Conservation (phyloP, 1,140 invertebrate genomes). For the Drosophila mayri region DNA sequence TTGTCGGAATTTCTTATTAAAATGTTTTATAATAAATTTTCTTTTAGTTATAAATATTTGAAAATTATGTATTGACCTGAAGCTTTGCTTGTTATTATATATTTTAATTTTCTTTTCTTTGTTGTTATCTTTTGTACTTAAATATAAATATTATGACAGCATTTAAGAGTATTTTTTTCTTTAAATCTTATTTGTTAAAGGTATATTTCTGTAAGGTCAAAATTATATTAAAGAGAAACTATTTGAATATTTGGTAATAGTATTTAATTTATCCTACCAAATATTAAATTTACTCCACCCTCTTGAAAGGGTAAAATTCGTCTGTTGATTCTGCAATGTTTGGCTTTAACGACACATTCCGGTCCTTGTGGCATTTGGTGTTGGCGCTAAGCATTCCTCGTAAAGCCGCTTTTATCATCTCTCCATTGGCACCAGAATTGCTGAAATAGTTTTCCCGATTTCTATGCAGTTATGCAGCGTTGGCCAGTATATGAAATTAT, state of each 20-base stretch:
- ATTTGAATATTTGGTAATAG: not conserved
- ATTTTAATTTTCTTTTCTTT: no score
- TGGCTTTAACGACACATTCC: conserved; percentile 31
- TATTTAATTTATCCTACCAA: not conserved
- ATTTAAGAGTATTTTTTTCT: no score
- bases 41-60: no score
- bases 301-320: not conserved
- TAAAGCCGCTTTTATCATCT: conserved; percentile 30
- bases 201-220: no score
- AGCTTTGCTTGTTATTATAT: no score
- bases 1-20: no score
- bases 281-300: not conserved
- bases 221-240: no score
- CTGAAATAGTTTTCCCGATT: conserved; percentile 8
- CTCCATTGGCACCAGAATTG: conserved; percentile 17
- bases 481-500: conserved; percentile 33
- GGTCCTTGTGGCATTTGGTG: conserved; percentile 25
- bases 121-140: no score
- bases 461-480: not conserved
- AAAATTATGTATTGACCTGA: no score
- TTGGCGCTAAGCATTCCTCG: conserved; percentile 29
- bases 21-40: no score
- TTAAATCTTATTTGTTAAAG: no score
- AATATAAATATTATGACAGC: no score
- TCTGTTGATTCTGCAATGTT: conserved; percentile 29